Evolutionary conservation across 2,797 vertebrate genomes (phyloP).

Genomic region (Poeciliopsis infans): DNA sequence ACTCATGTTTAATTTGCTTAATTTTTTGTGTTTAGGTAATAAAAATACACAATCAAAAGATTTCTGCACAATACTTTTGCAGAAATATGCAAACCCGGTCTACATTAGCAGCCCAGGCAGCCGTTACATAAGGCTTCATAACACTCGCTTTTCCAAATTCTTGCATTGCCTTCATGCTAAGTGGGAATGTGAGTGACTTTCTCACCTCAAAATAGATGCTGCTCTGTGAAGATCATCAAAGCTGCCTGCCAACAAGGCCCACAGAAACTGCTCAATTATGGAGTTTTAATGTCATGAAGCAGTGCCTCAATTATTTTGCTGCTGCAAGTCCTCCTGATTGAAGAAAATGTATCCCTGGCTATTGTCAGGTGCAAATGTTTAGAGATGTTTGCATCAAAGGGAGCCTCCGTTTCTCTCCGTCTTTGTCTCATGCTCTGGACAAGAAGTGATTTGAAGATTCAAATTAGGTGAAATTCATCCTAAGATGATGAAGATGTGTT

Average conservation of each 20-base stretch:
- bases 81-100: conserved; percentile 42
- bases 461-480: conserved; percentile 71
- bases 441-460: conserved; percentile 67
- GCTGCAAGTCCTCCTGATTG: conserved; percentile 41
- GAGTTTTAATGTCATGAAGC: conserved; percentile 21
- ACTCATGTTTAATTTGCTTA: conserved; percentile 21
- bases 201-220: conserved; percentile 63
- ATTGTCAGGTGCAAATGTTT: conserved; percentile 49
- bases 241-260: conserved; percentile 33
- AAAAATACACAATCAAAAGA: conserved; percentile 21
- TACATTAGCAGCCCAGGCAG: conserved; percentile 32
- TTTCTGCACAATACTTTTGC: conserved; percentile 41
- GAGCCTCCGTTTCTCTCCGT: conserved; percentile 24
- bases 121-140: conserved; percentile 37
- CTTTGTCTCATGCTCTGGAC: conserved; percentile 45
- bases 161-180: conserved; percentile 44
- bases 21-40: conserved; percentile 24
- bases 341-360: conserved; percentile 26
- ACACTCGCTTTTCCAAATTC: conserved; percentile 46
- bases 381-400: conserved; percentile 43
- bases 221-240: conserved; percentile 51
- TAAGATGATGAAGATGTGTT: conserved; percentile 65
- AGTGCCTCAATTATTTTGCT: conserved; percentile 43
- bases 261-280: conserved; percentile 34
- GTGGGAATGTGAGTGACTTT: conserved; percentile 53